Conservation (phyloP, 2,113 vertebrate species). For the Callipepla squamata region DNA sequence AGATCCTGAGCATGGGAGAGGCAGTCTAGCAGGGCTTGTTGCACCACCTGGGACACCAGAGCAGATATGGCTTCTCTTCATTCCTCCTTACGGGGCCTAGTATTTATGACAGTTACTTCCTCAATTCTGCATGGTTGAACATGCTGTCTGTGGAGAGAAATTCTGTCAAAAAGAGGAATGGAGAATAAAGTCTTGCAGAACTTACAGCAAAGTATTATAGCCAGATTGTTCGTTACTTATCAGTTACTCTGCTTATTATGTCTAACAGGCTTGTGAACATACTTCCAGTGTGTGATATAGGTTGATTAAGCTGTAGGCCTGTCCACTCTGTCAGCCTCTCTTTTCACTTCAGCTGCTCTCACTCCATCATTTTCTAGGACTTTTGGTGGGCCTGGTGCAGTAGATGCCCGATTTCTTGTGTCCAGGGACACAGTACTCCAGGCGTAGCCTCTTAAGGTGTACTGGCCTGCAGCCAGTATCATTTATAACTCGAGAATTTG, state of each 20-base stretch:
- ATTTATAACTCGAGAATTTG: neutral
- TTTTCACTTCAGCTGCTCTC: neutral
- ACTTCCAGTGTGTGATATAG: neutral
- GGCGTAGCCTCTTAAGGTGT: neutral
- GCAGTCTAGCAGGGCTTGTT: neutral
- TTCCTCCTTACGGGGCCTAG: neutral
- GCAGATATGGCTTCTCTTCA: neutral
- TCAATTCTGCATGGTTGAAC: neutral
- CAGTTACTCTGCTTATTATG: neutral
- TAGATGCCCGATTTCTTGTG: neutral
- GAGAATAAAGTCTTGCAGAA: neutral
- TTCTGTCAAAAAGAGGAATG: neutral
- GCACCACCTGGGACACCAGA: neutral
- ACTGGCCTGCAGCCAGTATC: neutral
- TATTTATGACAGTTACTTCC: neutral
- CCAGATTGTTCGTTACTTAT: neutral
- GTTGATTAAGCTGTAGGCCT: neutral
- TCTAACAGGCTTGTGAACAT: neutral
- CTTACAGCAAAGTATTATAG: neutral
- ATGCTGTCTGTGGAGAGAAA: rapidly evolving
- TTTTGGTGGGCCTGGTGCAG: rapidly evolving
- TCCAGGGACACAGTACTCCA: neutral
- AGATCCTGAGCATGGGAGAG: rapidly evolving
- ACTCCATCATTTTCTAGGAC: neutral
- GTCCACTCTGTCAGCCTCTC: neutral